Conservation (phyloP, 2,888 invertebrate species). For the Cordilura impudica region DNA sequence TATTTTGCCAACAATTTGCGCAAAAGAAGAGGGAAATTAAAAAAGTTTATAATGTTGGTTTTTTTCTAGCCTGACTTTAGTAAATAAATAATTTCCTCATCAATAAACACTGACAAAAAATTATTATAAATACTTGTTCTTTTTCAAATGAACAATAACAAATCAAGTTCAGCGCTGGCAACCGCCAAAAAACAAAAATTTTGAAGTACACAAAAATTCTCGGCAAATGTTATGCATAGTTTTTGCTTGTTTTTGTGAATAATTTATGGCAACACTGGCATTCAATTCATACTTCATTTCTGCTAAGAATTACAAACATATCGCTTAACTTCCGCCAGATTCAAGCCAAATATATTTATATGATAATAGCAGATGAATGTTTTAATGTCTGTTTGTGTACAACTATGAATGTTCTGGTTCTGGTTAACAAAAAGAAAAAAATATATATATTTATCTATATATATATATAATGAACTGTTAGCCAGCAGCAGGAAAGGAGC, state of each 20-base stretch:
- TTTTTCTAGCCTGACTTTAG: slow-evolving; percentile 20
- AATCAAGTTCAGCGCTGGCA: slow-evolving; percentile 38
- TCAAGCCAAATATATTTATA: background rate
- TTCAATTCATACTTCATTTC: slow-evolving; percentile 67
- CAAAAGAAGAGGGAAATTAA: slow-evolving; percentile 53
- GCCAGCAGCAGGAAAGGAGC: background rate
- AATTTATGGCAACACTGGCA: slow-evolving; percentile 76
- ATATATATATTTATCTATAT: no score
- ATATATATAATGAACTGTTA: background rate
- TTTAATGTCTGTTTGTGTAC: slow-evolving; percentile 1
- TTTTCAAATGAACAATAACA: slow-evolving; percentile 44
- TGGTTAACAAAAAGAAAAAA: no score
- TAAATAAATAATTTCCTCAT: slow-evolving; percentile 73
- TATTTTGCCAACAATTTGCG: slow-evolving; percentile 24
- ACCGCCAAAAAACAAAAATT: slow-evolving; percentile 19
- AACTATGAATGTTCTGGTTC: background rate
- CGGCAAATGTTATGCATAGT: slow-evolving; percentile 73
- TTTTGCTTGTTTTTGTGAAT: slow-evolving; percentile 61
- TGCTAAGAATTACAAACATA: slow-evolving; percentile 11
- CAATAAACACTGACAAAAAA: slow-evolving; percentile 69
- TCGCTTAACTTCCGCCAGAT: slow-evolving; percentile 58
- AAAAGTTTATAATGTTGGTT: slow-evolving; percentile 65
- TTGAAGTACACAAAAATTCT: slow-evolving; percentile 11
- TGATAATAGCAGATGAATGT: slow-evolving; percentile 1
- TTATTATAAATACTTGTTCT: slow-evolving; percentile 53